phyloP scores from a whole-genome alignment of 2,113 vertebrate genomes.

The Perccottus glenii region DNA sequence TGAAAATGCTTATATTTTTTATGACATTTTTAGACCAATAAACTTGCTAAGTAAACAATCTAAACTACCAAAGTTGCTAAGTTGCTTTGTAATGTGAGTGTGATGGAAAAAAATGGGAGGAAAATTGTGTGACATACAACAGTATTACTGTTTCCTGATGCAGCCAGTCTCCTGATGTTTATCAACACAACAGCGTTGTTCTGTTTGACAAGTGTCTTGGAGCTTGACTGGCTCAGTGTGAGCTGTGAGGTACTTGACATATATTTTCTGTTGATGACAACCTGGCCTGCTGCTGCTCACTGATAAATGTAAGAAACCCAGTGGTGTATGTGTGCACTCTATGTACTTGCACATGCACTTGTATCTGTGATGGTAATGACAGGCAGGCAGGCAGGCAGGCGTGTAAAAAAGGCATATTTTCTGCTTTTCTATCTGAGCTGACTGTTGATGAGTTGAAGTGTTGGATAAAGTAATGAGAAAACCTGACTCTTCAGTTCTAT shows the following conservation, averaged over 20 bases:
- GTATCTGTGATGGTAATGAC: conserved; percentile 46
- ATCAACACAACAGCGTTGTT: too few relatives aligned
- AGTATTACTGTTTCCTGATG: too few relatives aligned
- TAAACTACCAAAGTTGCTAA: too few relatives aligned
- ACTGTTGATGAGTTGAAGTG: conserved; percentile 35
- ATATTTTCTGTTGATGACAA: conserved; percentile 42
- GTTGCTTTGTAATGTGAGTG: too few relatives aligned
- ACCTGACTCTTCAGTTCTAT: not conserved
- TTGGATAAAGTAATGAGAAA: conserved; percentile 43
- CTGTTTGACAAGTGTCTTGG: conserved; percentile 30
- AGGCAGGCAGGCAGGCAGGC: conserved; percentile 29
- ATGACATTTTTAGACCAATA: too few relatives aligned
- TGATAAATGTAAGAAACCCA: conserved; percentile 44
- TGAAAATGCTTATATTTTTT: too few relatives aligned
- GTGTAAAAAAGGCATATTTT: conserved; percentile 53
- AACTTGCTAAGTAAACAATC: too few relatives aligned
- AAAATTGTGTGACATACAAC: too few relatives aligned
- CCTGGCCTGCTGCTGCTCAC: conserved; percentile 32
- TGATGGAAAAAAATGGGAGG: too few relatives aligned
- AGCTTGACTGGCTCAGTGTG: conserved; percentile 45
- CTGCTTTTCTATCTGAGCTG: conserved; percentile 37
- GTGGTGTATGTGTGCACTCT: not conserved
- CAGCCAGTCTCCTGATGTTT: conserved; percentile 14
- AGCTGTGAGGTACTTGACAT: conserved; percentile 35
- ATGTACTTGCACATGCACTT: not conserved